Evolutionary conservation across 1,140 invertebrate genomes (phyloP).

Genomic region (Oryctes rhinoceros): DNA sequence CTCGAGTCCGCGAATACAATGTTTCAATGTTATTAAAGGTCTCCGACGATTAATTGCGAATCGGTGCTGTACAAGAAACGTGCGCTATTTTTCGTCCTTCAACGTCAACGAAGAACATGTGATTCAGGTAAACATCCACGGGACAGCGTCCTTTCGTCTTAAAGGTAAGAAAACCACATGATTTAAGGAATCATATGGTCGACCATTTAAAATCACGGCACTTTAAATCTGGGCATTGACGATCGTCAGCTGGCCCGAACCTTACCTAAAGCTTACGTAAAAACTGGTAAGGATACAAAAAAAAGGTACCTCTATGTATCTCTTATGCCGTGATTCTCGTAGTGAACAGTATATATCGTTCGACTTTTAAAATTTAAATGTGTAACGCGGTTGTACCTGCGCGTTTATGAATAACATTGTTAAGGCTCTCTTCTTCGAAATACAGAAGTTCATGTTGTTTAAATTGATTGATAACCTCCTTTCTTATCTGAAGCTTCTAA

Average conservation of each 20-base stretch:
- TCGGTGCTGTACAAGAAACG: too few relatives aligned
- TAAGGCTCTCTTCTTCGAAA: too few relatives aligned
- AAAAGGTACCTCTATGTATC: neutral
- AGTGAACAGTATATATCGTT: neutral
- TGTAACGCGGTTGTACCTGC: neutral
- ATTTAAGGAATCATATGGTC: neutral
- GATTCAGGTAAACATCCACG: neutral
- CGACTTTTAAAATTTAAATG: neutral
- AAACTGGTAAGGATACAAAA: neutral
- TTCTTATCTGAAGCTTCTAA: too few relatives aligned
- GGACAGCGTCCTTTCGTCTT: neutral
- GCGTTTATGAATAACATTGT: neutral
- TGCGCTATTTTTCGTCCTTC: too few relatives aligned
- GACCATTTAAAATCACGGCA: neutral
- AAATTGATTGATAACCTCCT: too few relatives aligned
- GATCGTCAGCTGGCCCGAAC: neutral
- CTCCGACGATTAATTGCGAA: too few relatives aligned
- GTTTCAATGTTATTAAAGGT: too few relatives aligned
- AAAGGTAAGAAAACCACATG: neutral
- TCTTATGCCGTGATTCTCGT: neutral
- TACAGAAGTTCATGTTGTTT: too few relatives aligned
- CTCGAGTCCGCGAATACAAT: too few relatives aligned
- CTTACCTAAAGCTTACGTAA: neutral
- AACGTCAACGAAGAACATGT: neutral
- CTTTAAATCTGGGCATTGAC: neutral